Conservation (phyloP, 2,113 vertebrate species). For the Dissostichus mawsoni region DNA sequence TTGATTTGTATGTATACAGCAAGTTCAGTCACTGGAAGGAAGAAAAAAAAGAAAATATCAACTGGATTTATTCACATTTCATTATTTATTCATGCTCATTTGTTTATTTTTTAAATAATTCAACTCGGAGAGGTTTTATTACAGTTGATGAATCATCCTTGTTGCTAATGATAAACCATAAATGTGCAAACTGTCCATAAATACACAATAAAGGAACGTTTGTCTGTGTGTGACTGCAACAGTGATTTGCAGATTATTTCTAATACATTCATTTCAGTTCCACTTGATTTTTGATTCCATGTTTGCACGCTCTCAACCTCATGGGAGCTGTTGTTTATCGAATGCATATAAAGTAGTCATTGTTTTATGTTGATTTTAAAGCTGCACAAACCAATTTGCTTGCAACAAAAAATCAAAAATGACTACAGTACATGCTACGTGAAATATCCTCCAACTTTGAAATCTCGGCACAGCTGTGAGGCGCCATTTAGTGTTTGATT, state of each 20-base stretch:
- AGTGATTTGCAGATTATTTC: constrained; percentile 50
- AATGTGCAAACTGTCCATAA: constrained; percentile 83
- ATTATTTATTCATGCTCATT: constrained; percentile 74
- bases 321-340: constrained; percentile 9
- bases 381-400: not conserved
- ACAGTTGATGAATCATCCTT: constrained; percentile 64
- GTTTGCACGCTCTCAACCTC: not conserved
- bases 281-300: not conserved
- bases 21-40: constrained; percentile 73
- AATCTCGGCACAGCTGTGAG: not conserved
- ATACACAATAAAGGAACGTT: constrained; percentile 81
- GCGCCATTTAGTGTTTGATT: not conserved
- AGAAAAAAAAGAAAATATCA: constrained; percentile 18
- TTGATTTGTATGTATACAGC: constrained; percentile 74
- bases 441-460: not conserved
- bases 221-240: constrained; percentile 80
- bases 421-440: not conserved
- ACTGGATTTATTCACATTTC: constrained; percentile 60
- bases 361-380: constrained; percentile 16
- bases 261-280: constrained; percentile 13
- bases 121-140: constrained; percentile 64
- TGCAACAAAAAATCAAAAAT: not conserved
- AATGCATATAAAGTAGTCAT: constrained; percentile 5
- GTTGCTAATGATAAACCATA: constrained; percentile 72
- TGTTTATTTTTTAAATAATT: constrained; percentile 64